These are phyloP conservation scores for Heliornis fulica DNA, from an alignment of 2,113 vertebrate species.

Conservation along the genomic window DNA sequence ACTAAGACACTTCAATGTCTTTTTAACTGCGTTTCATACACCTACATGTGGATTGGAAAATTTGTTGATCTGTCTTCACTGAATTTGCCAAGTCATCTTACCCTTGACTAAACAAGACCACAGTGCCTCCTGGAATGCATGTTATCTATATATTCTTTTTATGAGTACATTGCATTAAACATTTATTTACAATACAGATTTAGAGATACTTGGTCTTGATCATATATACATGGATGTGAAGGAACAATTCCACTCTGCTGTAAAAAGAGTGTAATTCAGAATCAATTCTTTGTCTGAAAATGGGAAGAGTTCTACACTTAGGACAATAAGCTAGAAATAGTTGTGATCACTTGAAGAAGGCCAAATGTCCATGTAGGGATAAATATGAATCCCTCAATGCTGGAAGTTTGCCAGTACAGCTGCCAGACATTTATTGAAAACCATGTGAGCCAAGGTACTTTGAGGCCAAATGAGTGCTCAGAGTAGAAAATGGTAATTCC, in stretches of 20 bases:
- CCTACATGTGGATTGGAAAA: background rate
- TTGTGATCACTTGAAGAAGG: background rate
- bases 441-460: conserved; percentile 34
- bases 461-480: conserved; percentile 26
- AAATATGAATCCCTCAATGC: background rate
- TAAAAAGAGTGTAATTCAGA: background rate
- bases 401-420: conserved; percentile 43
- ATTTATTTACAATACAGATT: background rate
- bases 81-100: background rate
- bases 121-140: background rate
- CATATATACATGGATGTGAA: background rate
- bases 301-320: background rate
- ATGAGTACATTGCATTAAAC: background rate
- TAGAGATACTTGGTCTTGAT: background rate
- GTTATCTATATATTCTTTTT: background rate
- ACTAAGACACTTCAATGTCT: background rate
- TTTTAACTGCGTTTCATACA: background rate
- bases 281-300: background rate
- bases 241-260: background rate
- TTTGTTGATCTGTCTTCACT: background rate
- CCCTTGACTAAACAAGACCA: background rate
- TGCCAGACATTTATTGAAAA: conserved; percentile 64
- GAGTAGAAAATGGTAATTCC: background rate
- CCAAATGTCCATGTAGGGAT: conserved; percentile 52
- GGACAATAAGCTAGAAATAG: conserved; percentile 45